A percentile compares a stretch with the other conserved stretches of the same genome.
Conservation (phyloP, 2,113 vertebrate species). For the Rhinolophus ferrumequinum region DNA sequence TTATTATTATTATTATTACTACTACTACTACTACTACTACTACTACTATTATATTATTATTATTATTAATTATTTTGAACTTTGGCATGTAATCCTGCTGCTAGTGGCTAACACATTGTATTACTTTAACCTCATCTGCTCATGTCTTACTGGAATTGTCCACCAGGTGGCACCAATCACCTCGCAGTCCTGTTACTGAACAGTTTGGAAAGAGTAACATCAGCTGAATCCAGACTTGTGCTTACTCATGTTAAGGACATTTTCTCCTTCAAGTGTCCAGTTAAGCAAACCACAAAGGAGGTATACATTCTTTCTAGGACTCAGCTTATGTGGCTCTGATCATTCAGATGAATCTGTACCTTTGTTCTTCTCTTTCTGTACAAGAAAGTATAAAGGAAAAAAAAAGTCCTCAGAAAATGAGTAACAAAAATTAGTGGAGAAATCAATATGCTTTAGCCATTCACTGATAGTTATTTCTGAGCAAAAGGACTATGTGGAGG, state of each 20-base stretch:
- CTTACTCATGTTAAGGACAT: background rate
- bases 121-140: background rate
- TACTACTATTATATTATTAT: no score
- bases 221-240: background rate
- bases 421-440: background rate
- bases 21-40: no score
- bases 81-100: background rate
- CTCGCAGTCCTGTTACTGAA: background rate
- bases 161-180: constrained; percentile 60
- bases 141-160: background rate
- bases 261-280: background rate
- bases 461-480: background rate
- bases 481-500: background rate
- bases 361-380: background rate
- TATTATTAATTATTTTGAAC: background rate
- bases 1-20: no score
- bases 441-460: background rate
- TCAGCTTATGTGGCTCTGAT: background rate
- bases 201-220: background rate
- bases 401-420: background rate
- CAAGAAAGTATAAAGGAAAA: background rate
- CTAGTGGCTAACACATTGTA: background rate
- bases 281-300: background rate
- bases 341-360: background rate
- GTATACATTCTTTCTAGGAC: background rate